These are phyloP conservation scores for Sylvilagus bachmani DNA, from an alignment of 2,113 vertebrate genomes.

Conservation along the genomic window DNA sequence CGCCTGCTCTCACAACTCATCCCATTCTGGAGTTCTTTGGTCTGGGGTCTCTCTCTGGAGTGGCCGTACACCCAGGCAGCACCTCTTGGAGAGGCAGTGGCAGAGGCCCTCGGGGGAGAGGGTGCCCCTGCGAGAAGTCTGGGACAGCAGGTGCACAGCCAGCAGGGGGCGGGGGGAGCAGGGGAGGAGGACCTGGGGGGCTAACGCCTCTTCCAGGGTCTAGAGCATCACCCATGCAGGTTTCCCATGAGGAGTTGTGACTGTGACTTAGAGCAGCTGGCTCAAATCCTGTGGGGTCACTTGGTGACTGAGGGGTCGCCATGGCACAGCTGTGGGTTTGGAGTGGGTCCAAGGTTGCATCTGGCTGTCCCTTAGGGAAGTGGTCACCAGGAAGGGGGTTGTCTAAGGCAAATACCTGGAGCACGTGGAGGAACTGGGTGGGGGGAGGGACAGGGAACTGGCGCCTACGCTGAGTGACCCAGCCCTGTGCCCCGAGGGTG, in stretches of 20 bases:
- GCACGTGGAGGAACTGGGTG: background rate
- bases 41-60: too few relatives aligned
- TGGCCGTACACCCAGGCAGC: too few relatives aligned
- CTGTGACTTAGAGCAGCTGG: background rate
- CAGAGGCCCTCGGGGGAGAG: background rate
- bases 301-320: background rate
- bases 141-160: background rate
- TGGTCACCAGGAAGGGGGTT: background rate
- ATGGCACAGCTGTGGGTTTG: background rate
- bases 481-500: background rate
- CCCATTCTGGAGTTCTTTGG: background rate
- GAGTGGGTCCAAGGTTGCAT: background rate
- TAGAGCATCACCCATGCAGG: background rate
- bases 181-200: background rate
- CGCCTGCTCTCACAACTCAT: background rate
- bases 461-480: background rate
- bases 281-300: background rate
- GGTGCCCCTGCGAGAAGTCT: background rate
- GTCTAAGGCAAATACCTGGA: background rate
- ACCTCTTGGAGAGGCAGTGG: background rate
- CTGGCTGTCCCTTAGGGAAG: background rate
- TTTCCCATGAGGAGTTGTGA: background rate
- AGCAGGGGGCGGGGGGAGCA: background rate
- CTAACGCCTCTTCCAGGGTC: background rate
- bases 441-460: background rate